phyloP scores from a whole-genome alignment of 2,113 vertebrate species.

The Centropus bengalensis region DNA sequence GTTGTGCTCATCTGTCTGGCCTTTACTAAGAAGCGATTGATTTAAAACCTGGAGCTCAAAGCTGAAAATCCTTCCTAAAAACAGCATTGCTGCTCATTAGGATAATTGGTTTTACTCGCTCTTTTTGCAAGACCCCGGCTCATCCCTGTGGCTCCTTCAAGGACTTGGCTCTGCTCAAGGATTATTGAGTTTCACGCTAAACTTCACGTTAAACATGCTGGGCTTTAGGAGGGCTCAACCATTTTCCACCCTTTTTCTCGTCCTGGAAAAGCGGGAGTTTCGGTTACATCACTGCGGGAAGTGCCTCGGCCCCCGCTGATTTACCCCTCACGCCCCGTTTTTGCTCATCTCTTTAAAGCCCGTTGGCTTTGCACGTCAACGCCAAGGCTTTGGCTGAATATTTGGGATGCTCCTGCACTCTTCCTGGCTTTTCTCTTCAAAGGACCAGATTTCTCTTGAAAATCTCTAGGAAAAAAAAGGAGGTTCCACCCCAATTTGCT shows the following conservation, averaged over 20 bases:
- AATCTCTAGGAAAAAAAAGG: not conserved
- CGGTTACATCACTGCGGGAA: not conserved
- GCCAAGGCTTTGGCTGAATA: not conserved
- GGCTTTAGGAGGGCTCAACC: not conserved
- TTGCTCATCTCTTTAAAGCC: not conserved
- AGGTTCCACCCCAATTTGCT: not conserved
- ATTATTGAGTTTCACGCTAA: not conserved
- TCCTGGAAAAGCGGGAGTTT: not conserved
- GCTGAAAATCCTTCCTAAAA: not conserved
- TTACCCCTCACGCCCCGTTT: rapidly evolving
- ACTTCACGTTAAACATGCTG: rapidly evolving
- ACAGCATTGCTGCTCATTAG: rapidly evolving
- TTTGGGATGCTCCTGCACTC: not conserved
- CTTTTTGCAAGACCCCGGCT: not conserved
- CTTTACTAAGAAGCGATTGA: not conserved
- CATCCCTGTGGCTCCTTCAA: not conserved
- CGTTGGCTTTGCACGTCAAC: not conserved
- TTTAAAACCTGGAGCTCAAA: not conserved
- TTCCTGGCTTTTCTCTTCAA: not conserved
- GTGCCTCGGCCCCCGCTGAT: not conserved
- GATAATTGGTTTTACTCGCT: not conserved
- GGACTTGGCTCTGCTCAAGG: not conserved
- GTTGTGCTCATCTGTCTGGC: rapidly evolving
- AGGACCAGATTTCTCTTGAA: not conserved
- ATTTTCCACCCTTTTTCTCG: not conserved